phyloP scores from a whole-genome alignment of 2,797 vertebrate genomes.

The Naso thynnoides region DNA sequence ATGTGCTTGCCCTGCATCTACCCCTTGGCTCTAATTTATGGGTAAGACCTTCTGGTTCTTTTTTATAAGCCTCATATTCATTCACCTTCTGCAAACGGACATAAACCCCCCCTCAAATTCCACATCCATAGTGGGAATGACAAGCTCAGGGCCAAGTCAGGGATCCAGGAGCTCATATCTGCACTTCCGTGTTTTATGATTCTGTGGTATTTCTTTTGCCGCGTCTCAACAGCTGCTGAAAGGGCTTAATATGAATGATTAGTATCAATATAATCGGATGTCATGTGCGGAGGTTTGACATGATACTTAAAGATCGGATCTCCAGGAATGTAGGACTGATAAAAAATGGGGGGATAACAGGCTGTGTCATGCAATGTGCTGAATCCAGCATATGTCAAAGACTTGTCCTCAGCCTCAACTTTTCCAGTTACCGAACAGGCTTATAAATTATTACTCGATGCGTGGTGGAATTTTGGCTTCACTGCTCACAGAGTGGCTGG shows the following conservation, averaged over 20 bases:
- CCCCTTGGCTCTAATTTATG: slow-evolving; percentile 69
- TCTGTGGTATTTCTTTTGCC: slow-evolving; percentile 37
- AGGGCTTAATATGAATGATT: slow-evolving; percentile 17
- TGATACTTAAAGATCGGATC: slow-evolving; percentile 1
- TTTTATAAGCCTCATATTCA: slow-evolving; percentile 65
- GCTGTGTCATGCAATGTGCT: slow-evolving; percentile 32
- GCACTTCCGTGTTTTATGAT: slow-evolving; percentile 65
- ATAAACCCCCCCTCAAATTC: slow-evolving; percentile 58
- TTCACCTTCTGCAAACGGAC: slow-evolving; percentile 66
- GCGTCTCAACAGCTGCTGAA: slow-evolving; percentile 31
- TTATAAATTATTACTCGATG: slow-evolving; percentile 73
- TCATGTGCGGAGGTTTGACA: slow-evolving; percentile 6
- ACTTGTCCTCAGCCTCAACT: slow-evolving; percentile 55
- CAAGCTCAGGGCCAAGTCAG: slow-evolving; percentile 47
- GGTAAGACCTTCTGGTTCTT: slow-evolving; percentile 62
- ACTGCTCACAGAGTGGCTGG: slow-evolving; percentile 68
- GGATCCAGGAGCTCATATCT: slow-evolving; percentile 15
- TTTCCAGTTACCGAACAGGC: slow-evolving; percentile 47
- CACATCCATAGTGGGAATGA: slow-evolving; percentile 66
- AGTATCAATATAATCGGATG: neutral
- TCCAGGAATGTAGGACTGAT: slow-evolving; percentile 5
- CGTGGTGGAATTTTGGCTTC: slow-evolving; percentile 73
- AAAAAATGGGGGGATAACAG: neutral
- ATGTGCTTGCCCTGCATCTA: slow-evolving; percentile 29
- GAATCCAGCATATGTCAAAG: slow-evolving; percentile 40